Base-by-base conservation (phyloP, 2,888 invertebrate species). In the Clivina fossor region DNA sequence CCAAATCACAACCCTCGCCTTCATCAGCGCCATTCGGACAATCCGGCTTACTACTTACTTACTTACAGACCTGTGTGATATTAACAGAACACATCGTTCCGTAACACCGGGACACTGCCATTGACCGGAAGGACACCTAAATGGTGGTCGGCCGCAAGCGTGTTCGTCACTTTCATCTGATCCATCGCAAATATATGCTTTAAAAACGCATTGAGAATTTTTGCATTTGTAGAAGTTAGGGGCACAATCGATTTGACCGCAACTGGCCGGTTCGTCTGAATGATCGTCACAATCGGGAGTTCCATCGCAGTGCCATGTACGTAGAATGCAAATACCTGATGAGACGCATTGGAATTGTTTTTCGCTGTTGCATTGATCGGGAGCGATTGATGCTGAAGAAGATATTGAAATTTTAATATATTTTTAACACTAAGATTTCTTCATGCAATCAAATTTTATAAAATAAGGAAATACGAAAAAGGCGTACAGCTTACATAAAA, bases 1-100 rank as follows among this genome's bases (percentile, higher is more conserved):
- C 83, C 43, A 90, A 78, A 65, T 88, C 92, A 69, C 99, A 97
- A 47, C 88, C 87, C 5, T 86, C 83, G 28, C 97, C 96, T 80
- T 99, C 98, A 69, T 95, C 94, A 0, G 86, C 84, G 0, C 92
- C 93, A 68, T 93, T 93, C 0, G 97, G 97, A 73, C 98, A 99
- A 68, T 97, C 93, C 0, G 79, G 74, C 28, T 84, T 86, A 3
- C 83, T 85, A 71, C n/a, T n/a, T n/a, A n/a, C n/a, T n/a, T n/a
- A n/a, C n/a, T 99, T 92, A 72, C 98, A 99, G 1, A 99, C 90
- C 61, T 83, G 84, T 0, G 90, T 88, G 9, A 88, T 76, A 67
- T 94, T 93, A 40, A 98, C n/a, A n/a, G n/a, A n/a, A n/a, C 85
- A 68, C 98, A 98, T 64, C 81, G 79, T 63, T 82, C 86, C 0